phyloP scores from a whole-genome alignment of 2,797 vertebrate species.

The Tinamus major region DNA sequence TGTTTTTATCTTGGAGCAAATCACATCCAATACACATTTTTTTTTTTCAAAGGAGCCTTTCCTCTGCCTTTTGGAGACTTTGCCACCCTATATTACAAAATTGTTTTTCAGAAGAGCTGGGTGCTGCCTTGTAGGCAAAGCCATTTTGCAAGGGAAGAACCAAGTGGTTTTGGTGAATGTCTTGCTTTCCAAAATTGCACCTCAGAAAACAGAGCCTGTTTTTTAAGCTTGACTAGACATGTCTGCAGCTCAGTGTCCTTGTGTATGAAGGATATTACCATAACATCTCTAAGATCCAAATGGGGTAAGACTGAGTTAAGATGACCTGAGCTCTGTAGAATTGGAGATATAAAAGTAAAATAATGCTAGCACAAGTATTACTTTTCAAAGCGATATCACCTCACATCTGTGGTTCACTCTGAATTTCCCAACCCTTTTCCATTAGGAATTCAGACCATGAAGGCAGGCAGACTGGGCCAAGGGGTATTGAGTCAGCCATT shows the following conservation, averaged over 20 bases:
- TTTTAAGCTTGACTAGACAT: neutral
- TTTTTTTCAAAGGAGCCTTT: neutral
- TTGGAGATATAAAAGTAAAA: neutral
- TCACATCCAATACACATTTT: neutral
- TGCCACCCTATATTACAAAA: neutral
- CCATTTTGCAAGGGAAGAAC: neutral
- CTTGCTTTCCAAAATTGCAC: neutral
- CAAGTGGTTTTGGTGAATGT: neutral
- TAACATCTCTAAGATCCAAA: neutral
- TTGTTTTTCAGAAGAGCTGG: neutral
- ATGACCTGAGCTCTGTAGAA: neutral
- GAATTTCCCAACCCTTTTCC: neutral
- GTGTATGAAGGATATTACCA: no score
- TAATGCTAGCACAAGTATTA: neutral
- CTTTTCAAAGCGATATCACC: neutral
- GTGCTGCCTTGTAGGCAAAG: neutral
- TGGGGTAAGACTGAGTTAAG: neutral
- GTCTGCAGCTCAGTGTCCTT: neutral
- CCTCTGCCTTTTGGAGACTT: neutral
- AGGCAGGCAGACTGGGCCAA: neutral
- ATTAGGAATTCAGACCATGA: neutral
- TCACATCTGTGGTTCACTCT: neutral
- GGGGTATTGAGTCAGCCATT: neutral
- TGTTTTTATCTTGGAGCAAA: neutral
- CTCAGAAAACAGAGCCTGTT: neutral